Percentiles rank a stretch among this genome's conserved stretches.
These are phyloP conservation scores for Atractosteus spatula DNA, from an alignment of 2,113 vertebrate genomes.

Conservation along the genomic window DNA sequence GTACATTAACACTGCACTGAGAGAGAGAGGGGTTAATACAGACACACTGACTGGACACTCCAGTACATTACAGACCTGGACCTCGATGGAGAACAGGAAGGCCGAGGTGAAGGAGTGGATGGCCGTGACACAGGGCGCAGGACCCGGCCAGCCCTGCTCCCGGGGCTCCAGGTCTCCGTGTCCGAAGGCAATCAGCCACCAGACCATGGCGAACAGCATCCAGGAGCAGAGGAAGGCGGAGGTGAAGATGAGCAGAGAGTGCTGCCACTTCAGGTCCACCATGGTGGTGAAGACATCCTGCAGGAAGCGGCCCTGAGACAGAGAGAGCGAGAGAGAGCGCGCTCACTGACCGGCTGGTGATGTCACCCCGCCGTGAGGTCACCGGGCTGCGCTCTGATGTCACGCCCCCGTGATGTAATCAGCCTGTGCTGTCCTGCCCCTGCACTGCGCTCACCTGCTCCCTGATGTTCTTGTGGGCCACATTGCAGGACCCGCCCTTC, in stretches of 20 bases:
- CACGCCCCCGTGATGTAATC: no score
- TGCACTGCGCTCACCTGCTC: constrained; percentile 59
- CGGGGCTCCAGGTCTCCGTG: constrained; percentile 72
- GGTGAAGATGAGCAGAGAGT: constrained; percentile 77
- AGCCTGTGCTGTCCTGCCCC: no score
- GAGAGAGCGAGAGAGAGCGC: neutral
- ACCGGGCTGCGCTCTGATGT: no score
- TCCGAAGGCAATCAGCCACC: constrained; percentile 79
- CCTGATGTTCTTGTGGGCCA: constrained; percentile 80
- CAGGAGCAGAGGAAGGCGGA: constrained; percentile 79
- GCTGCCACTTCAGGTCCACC: constrained; percentile 80
- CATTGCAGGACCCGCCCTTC: constrained; percentile 75
- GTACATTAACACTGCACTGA: no score
- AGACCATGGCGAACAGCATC: constrained; percentile 79
- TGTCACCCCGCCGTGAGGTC: no score
- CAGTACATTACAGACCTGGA: no score
- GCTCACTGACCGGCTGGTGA: no score
- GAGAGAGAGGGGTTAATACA: no score
- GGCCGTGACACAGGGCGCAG: no score
- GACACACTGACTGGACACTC: no score
- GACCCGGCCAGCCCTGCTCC: constrained; percentile 14
- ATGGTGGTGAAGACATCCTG: constrained; percentile 81
- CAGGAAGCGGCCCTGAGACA: constrained; percentile 69
- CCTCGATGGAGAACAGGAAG: no score
- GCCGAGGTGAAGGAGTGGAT: no score